Base-by-base conservation (phyloP, 2,888 invertebrate genomes). In the Spisula solida region DNA sequence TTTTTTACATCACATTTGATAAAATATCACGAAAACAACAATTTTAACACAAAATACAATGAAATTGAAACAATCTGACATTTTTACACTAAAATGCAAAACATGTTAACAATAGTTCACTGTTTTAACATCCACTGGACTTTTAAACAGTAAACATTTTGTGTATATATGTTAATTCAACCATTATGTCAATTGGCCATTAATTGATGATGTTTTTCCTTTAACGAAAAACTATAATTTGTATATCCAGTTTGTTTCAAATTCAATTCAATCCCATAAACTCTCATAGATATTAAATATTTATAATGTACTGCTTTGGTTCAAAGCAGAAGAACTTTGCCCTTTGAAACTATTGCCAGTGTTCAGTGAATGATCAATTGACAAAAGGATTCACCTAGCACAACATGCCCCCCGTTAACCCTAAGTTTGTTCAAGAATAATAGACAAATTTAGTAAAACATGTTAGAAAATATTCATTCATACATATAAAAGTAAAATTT, bases 131-230 rank as follows among this genome's bases (percentile, higher is more conserved):
- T 25, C 25, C 51, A 12, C 25, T 12, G 10, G 25, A 25, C 60
- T 12, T n/a, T 56, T n/a, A 66, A 25, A 51, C 51, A 66, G 25
- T 66, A 66, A 66, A 66, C 60, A 66, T 66, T 66, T 66, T 66
- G 25, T 66, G 16, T 16, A 25, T 25, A 66, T n/a, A 66, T 66
- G 60, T 66, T 4, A 66, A 66, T 10, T 66, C 60, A 6, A 66
- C 25, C 60, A 2, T 10, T 25, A 66, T 66, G 60, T 25, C 60
- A 66, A 41, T 41, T 41, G 6, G 25, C 60, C 60, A 25, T n/a
- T 66, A 4, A 2, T 25, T 2, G 8, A 41, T 41, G 41, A 5
- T 41, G n/a, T 25, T n/a, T n/a, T 66, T 25, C 60, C 25, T 66
- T 66, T 10, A 66, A 51, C n/a, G 25, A 25, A 4, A n/a, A 66